Base-by-base conservation (phyloP, 2,797 vertebrate genomes). In the Adrianichthys oophorus region DNA sequence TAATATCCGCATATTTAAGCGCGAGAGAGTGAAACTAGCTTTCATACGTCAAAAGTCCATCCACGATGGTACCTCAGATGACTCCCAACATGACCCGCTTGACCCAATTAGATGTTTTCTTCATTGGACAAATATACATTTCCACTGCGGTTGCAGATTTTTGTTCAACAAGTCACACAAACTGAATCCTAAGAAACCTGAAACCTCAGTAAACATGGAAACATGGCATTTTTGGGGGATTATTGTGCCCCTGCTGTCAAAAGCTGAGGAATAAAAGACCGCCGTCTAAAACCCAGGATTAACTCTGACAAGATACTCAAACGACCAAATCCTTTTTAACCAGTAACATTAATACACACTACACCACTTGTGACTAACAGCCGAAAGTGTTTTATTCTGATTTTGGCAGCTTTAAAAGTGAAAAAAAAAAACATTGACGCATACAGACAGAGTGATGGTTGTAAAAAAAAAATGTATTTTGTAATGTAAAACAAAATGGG, bases 401-500 rank as follows among this genome's bases (percentile, higher is more conserved):
- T 79, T 72, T 68, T 78, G 78, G 82, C 76, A 81, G 69, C 58
- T 54, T 44, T 64, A 17, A 68, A 65, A 74, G 16, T 16, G 7
- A 16, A 53, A 67, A 65, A 72, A 53, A 59, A 70, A 70, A 59
- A 29, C 53, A 68, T 52, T 78, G 62, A 82, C 80, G 79, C 76
- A 76, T 81, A 70, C 63, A 54, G 78, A 53, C 15, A 48, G 73
- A 82, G 79, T 18, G 10, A 72, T 62, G 59, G 69, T 86, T 56
- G 74, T 85, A 89, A 91, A 88, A 80, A 90, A 80, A 90, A 86
- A 88, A 84, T 62, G 84, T 85, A 79, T 88, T 85, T 89, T 90
- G 87, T 91, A 86, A 90, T 90, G 84, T 84, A 83, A 91, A 32
- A 32, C 32, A 32, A 32, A 37, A 37, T 12, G 32, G 10, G 12